phyloP scores from a whole-genome alignment of 2,888 invertebrate genomes.

The Craniophora ligustri region DNA sequence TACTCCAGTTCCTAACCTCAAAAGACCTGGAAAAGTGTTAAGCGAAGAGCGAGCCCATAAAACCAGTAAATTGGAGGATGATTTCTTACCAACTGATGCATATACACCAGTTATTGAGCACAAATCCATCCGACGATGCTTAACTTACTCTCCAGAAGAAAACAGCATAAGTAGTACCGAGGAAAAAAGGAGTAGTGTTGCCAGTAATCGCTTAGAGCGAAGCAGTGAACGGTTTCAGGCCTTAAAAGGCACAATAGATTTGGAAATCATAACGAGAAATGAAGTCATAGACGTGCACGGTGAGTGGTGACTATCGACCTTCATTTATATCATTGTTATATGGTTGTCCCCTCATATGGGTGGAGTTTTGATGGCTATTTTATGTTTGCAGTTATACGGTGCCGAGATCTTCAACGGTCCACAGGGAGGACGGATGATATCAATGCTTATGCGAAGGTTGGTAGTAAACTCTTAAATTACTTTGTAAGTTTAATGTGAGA shows the following conservation, averaged over 20 bases:
- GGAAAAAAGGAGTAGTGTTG: conserved; percentile 86
- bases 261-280: conserved; percentile 88
- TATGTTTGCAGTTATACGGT: conserved; percentile 91
- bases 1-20: conserved; percentile 79
- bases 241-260: conserved; percentile 89
- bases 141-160: conserved; percentile 89
- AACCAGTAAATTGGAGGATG: conserved; percentile 86
- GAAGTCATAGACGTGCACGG: conserved; percentile 91
- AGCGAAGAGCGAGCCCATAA: conserved; percentile 84
- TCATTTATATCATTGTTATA: conserved; percentile 37
- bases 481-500: neutral
- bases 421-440: conserved; percentile 90
- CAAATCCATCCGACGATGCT: conserved; percentile 86
- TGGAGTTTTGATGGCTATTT: conserved; percentile 24
- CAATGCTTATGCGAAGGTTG: conserved; percentile 94
- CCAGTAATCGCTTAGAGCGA: conserved; percentile 79
- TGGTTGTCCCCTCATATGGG: conserved; percentile 12
- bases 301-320: conserved; percentile 89
- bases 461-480: conserved; percentile 26
- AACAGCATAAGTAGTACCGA: conserved; percentile 84
- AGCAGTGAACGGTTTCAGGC: conserved; percentile 76
- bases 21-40: conserved; percentile 77
- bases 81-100: conserved; percentile 73
- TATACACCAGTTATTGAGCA: conserved; percentile 84
- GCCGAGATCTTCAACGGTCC: conserved; percentile 91